Conservation (phyloP, 2,797 vertebrate genomes). For the Sebastes oblongus region DNA sequence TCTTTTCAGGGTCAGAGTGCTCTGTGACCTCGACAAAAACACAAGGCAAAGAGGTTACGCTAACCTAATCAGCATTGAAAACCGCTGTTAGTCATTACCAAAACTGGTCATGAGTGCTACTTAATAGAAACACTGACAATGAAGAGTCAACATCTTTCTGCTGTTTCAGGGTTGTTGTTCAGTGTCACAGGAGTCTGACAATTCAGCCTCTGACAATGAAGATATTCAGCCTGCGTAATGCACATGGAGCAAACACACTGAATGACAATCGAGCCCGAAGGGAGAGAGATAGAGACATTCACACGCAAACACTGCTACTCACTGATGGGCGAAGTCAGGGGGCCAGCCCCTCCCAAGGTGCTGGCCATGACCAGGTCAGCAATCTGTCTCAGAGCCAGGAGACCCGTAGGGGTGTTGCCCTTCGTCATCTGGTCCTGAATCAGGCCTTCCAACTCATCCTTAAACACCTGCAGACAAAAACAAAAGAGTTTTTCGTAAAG, state of each 20-base stretch:
- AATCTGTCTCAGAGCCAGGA: slow-evolving; percentile 93
- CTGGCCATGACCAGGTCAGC: slow-evolving; percentile 93
- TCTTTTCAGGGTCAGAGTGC: background rate
- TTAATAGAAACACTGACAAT: slow-evolving; percentile 53
- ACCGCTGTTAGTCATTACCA: slow-evolving; percentile 54
- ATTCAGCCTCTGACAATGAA: slow-evolving; percentile 64
- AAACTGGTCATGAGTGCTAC: slow-evolving; percentile 48
- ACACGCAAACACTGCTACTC: slow-evolving; percentile 73
- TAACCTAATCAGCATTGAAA: slow-evolving; percentile 47
- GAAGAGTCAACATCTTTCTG: slow-evolving; percentile 62
- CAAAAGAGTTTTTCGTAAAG: background rate
- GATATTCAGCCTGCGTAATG: slow-evolving; percentile 67
- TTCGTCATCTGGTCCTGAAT: slow-evolving; percentile 96
- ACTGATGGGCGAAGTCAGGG: slow-evolving; percentile 90
- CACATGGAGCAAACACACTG: slow-evolving; percentile 23
- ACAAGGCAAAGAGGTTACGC: slow-evolving; percentile 7
- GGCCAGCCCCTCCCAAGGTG: slow-evolving; percentile 84
- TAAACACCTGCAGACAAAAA: slow-evolving; percentile 89
- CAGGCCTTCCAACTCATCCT: slow-evolving; percentile 94
- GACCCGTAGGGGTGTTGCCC: slow-evolving; percentile 90
- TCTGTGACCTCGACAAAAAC: slow-evolving; percentile 33
- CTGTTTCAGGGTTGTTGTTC: slow-evolving; percentile 56
- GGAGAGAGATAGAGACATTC: slow-evolving; percentile 28
- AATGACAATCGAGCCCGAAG: slow-evolving; percentile 41
- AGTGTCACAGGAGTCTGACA: slow-evolving; percentile 70